Percentiles rank a stretch among this genome's conserved stretches.
phyloP scores from a whole-genome alignment of 2,113 vertebrate genomes.

The Trogon surrucura region DNA sequence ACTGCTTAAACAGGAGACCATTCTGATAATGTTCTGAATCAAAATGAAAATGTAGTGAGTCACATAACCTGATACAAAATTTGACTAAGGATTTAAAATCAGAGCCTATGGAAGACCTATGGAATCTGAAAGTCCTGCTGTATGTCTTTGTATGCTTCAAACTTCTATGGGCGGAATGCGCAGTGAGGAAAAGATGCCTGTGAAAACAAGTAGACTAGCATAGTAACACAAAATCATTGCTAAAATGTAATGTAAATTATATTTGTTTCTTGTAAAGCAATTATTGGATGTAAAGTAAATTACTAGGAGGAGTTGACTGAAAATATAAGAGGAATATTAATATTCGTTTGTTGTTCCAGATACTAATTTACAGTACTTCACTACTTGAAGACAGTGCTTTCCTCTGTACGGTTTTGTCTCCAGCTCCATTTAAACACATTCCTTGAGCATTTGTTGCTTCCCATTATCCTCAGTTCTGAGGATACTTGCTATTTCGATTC shows the following conservation, averaged over 20 bases:
- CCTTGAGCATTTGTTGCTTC: not conserved
- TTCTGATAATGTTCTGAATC: not conserved
- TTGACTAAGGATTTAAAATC: not conserved
- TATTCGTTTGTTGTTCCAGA: not conserved
- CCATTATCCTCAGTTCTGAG: not conserved
- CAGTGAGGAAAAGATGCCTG: not conserved
- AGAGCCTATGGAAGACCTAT: not conserved
- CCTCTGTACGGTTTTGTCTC: not conserved
- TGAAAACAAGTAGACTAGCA: not conserved
- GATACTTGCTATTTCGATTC: not conserved
- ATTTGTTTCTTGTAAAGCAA: not conserved
- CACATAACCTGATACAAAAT: not conserved
- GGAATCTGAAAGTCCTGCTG: not conserved
- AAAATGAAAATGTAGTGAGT: not conserved
- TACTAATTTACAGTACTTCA: not conserved
- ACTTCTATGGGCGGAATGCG: not conserved
- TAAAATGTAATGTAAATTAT: not conserved
- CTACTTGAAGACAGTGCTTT: not conserved
- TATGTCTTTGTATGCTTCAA: not conserved
- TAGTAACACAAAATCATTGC: not conserved
- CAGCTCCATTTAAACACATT: not conserved
- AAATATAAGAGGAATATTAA: not conserved
- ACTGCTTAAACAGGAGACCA: not conserved
- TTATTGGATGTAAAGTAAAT: not conserved
- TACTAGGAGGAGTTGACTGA: not conserved